Percentiles rank a stretch among this genome's conserved stretches.
phyloP scores from a whole-genome alignment of 2,797 vertebrate species.

The Pelobates cultripes region DNA sequence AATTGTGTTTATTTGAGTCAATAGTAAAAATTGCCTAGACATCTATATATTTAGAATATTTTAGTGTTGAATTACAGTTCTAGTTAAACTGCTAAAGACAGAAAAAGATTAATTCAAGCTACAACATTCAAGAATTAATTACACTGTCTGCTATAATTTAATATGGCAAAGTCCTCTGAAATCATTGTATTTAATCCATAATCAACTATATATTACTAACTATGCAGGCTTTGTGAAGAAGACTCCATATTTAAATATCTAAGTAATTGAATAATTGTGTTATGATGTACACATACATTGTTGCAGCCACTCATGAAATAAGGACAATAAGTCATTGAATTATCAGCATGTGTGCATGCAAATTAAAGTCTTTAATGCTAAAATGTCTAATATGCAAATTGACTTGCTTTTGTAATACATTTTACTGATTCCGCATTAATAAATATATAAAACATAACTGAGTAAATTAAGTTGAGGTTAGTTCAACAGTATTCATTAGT shows the following conservation, averaged over 20 bases:
- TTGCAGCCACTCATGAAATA: constrained; percentile 8
- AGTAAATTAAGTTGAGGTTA: background rate
- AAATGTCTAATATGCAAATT: constrained; percentile 26
- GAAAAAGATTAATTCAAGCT: background rate
- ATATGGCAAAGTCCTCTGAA: background rate
- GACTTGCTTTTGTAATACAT: background rate
- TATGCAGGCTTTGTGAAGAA: background rate
- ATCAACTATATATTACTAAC: background rate
- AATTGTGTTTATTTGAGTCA: too few relatives aligned
- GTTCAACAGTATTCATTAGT: background rate
- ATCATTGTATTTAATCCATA: background rate
- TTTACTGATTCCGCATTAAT: too few relatives aligned
- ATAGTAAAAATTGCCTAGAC: too few relatives aligned
- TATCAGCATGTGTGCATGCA: constrained; percentile 33
- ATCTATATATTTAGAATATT: too few relatives aligned
- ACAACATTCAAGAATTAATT: background rate
- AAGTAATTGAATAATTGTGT: constrained; percentile 28
- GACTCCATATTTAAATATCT: background rate
- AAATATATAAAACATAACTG: too few relatives aligned
- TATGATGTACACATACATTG: constrained; percentile 16
- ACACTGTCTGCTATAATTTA: background rate
- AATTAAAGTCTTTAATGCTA: constrained; percentile 6
- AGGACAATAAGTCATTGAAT: constrained; percentile 30
- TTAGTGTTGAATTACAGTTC: too few relatives aligned
- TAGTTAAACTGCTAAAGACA: background rate